phyloP scores from a whole-genome alignment of 1,140 invertebrate species.

The Uloborus diversus region DNA sequence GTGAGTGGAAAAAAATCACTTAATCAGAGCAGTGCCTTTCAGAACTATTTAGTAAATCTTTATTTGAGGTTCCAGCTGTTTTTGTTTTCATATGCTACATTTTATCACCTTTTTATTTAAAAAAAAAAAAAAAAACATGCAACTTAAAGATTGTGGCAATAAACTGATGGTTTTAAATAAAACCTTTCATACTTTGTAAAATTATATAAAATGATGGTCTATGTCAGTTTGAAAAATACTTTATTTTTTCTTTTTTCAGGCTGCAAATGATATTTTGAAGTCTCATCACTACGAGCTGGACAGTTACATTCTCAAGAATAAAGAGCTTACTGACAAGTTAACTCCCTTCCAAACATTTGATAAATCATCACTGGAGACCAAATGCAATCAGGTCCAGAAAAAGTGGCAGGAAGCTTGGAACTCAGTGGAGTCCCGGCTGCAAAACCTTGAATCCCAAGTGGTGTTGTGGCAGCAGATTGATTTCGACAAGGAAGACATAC shows the following conservation, averaged over 20 bases:
- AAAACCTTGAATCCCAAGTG: conserved; percentile 85
- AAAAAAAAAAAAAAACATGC: too few relatives aligned
- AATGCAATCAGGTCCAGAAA: conserved; percentile 66
- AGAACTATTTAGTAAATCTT: too few relatives aligned
- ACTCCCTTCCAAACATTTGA: conserved; percentile 80
- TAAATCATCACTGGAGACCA: conserved; percentile 64
- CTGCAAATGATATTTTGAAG: conserved; percentile 39
- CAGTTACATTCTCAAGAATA: conserved; percentile 67
- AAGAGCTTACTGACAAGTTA: conserved; percentile 76
- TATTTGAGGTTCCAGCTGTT: too few relatives aligned
- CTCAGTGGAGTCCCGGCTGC: conserved; percentile 74
- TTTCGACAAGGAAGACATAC: conserved; percentile 81
- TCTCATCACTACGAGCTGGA: conserved; percentile 39
- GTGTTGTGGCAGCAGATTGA: conserved; percentile 93
- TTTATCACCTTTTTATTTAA: too few relatives aligned
- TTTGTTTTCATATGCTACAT: too few relatives aligned
- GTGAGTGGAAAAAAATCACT: too few relatives aligned
- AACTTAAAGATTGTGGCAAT: too few relatives aligned
- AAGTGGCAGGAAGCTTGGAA: conserved; percentile 80
- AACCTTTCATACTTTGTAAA: too few relatives aligned
- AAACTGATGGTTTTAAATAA: too few relatives aligned
- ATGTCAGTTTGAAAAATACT: too few relatives aligned
- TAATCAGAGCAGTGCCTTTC: too few relatives aligned
- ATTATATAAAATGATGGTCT: too few relatives aligned
- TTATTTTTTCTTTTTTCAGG: conserved; percentile 21